Base-by-base conservation (phyloP, 2,113 vertebrate genomes). In the Euleptes europaea region DNA sequence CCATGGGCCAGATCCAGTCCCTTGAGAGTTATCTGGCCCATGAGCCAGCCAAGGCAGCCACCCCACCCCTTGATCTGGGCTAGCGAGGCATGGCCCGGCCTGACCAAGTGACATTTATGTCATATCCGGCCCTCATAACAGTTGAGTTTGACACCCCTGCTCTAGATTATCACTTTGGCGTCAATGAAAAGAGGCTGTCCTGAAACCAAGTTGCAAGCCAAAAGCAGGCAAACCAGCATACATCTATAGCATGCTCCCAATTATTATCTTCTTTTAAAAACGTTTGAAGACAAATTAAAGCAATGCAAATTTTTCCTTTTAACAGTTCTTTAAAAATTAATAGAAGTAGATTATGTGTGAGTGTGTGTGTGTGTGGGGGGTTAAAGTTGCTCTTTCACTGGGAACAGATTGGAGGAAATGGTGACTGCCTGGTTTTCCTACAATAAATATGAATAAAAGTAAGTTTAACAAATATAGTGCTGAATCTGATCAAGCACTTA, bases 161-260 rank as follows among this genome's bases (percentile, higher is more conserved):
- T 60, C 31, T 38, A n/a, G 60, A 80, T 88, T 49, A 69, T 2
- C 38, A 38, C 78, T 86, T 75, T 6, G 42, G 67, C 40, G 73
- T 0, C 1, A 74, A 51, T 87, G 35, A 77, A 83, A 80, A 3
- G 1, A 79, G 35, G 78, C 10, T 44, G 82, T 86, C 88, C 77
- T 44, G 47, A 89, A 82, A 66, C 83, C 88, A 94, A 91, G 38
- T 10, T 80, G 35, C 70, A 79, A 88, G 84, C 83, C 82, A 85
- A 83, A 49, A 86, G 66, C 51, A 84, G 1, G 13, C 65, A 84
- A 83, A 57, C 3, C 86, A 77, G 80, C 3, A 70, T n/a, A 31
- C 47, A 44, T 75, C 31, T 80, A 0, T 7, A 33, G 35, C 31
- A 74, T 75, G 67, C 78, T 81, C 51, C 33, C 83, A 60, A 89